Percentiles rank a stretch among this genome's conserved stretches.
Evolutionary conservation across 2,888 invertebrate species (phyloP).

Genomic region (Metellina segmentata): DNA sequence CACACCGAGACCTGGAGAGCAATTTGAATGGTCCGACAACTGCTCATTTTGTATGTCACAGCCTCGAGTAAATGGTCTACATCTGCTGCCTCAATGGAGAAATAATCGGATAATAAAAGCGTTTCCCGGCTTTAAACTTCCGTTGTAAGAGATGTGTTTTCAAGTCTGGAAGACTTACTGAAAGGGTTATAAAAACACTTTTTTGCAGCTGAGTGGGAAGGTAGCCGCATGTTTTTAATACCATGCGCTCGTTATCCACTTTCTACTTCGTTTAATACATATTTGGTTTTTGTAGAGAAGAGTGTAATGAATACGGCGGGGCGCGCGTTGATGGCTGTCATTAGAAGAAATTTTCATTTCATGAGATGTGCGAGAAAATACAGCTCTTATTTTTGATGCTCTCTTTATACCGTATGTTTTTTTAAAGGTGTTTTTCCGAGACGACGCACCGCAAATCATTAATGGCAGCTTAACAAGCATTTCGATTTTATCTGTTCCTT

Average conservation of each 20-base stretch:
- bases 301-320: background rate
- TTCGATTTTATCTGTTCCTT: too few species aligned
- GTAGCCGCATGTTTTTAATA: too few species aligned
- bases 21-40: conserved; percentile 49
- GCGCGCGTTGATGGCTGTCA: background rate
- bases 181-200: background rate
- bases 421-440: too few species aligned
- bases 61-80: conserved; percentile 27
- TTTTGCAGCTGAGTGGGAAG: background rate
- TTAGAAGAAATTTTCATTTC: background rate
- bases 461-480: background rate
- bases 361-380: background rate
- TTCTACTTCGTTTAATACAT: background rate
- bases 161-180: background rate
- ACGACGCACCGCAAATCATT: background rate
- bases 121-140: conserved; percentile 42
- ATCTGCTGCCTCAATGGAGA: conserved; percentile 30
- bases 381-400: background rate
- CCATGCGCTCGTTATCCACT: background rate
- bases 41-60: conserved; percentile 53
- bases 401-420: too few species aligned
- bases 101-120: conserved; percentile 65
- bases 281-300: background rate
- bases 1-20: conserved; percentile 22
- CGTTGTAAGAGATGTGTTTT: conserved; percentile 41